Percentiles rank a stretch among this genome's conserved stretches.
Conservation (phyloP, 2,888 invertebrate genomes). For the Ennomos fuscantarius region DNA sequence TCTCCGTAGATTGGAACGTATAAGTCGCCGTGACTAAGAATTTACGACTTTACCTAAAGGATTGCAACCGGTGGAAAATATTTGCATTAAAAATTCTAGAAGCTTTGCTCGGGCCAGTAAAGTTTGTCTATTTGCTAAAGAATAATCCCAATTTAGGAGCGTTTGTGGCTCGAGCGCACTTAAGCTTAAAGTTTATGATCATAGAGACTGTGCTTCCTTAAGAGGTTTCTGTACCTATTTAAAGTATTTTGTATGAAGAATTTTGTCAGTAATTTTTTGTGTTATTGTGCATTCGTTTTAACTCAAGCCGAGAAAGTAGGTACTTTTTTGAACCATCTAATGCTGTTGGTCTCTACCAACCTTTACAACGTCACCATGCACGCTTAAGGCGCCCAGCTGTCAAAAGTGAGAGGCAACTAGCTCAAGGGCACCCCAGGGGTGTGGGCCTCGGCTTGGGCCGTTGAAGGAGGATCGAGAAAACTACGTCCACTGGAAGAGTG, state of each 20-base stretch:
- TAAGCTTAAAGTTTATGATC: constrained; percentile 33
- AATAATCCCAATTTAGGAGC: constrained; percentile 39
- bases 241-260: constrained; percentile 18
- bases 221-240: constrained; percentile 25
- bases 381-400: no score
- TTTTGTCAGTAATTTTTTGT: constrained; percentile 17
- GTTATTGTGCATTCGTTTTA: constrained; percentile 1
- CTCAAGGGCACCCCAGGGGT: no score
- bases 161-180: constrained; percentile 26
- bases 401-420: no score
- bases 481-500: no score
- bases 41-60: constrained; percentile 12
- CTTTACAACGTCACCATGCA: no score
- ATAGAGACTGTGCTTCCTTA: constrained; percentile 7
- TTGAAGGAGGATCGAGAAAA: no score
- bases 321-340: no score
- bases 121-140: constrained; percentile 29
- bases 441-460: no score
- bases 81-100: constrained; percentile 32
- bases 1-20: not conserved
- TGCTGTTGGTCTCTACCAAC: no score
- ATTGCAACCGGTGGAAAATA: constrained; percentile 25
- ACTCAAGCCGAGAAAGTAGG: constrained; percentile 1
- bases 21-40: not conserved
- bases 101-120: constrained; percentile 11